phyloP scores from a whole-genome alignment of 2,113 vertebrate species.

The Microcebus tavaratra region DNA sequence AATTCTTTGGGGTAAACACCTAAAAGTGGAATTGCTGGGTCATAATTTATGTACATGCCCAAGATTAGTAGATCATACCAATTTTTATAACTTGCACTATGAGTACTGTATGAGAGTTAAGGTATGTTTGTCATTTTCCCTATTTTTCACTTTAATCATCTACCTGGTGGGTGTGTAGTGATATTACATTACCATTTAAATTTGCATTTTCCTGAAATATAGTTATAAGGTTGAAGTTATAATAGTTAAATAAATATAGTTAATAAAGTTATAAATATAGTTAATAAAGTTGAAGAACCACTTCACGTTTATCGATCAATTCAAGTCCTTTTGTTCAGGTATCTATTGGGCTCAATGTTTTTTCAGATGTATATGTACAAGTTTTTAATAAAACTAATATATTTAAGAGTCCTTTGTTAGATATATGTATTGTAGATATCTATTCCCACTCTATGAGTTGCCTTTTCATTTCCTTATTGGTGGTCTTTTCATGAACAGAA shows the following conservation, averaged over 20 bases:
- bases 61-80: not conserved
- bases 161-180: not conserved
- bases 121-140: not conserved
- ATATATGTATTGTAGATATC: not conserved
- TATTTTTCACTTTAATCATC: not conserved
- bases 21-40: not conserved
- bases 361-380: not conserved
- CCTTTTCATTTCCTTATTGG: not conserved
- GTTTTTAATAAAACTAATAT: not conserved
- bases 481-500: not conserved
- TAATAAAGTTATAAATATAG: too few species aligned
- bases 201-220: not conserved
- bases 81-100: not conserved
- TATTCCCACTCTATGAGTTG: not conserved
- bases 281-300: not conserved
- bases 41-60: not conserved
- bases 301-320: constrained; percentile 17
- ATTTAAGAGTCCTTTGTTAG: not conserved
- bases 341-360: not conserved
- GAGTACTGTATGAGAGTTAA: not conserved
- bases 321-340: not conserved
- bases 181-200: not conserved
- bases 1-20: not conserved
- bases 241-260: too few species aligned
- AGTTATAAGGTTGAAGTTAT: too few species aligned